Base-by-base conservation (phyloP, 2,113 vertebrate genomes). In the Passer domesticus region DNA sequence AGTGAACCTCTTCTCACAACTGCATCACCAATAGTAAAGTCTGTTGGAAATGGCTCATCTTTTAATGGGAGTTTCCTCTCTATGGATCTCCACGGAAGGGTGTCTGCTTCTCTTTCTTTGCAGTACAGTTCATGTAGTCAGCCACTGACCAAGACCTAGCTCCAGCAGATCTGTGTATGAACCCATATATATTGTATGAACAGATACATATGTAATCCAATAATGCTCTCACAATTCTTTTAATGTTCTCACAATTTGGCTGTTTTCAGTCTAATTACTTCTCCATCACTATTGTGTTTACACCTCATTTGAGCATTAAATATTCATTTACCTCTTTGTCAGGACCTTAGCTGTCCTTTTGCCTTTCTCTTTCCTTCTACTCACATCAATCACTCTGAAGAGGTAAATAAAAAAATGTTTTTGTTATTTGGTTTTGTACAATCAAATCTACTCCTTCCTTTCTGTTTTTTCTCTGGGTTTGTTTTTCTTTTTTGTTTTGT, bases 11-110 rank as follows among this genome's bases (percentile, higher is more conserved):
- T 67, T 63, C 23, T 67, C 64, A 39, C 16, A 66, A 25, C 35
- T 64, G 33, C 0, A 0, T 77, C 63, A 75, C 21, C 0, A 0
- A 22, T 24, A 55, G 8, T 30, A 35, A 91, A 83, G 16, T 49
- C 25, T 62, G 11, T 64, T 90, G 74, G 47, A 74, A 88, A 59
- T 1, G 0, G 24, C 37, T 77, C 25, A 8, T 33, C 20, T n/a
- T 77, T 63, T 39, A 47, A 10, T 35, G 22, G 33, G 28, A 58
- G 35, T 30, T 78, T 73, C 33, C 11, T 83, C 35, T 80, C 2
- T 17, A 2, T 73, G 63, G n/a, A 43, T 15, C 31, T 53, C n/a
- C 22, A 6, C 18, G 11, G 52, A 69, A 35, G 19, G 33, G 3
- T 47, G 47, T 46, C 63, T 90, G 43, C 19, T 11, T 63, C 14